Conservation (phyloP, 1,140 invertebrate species). For the Drosophila lini region DNA sequence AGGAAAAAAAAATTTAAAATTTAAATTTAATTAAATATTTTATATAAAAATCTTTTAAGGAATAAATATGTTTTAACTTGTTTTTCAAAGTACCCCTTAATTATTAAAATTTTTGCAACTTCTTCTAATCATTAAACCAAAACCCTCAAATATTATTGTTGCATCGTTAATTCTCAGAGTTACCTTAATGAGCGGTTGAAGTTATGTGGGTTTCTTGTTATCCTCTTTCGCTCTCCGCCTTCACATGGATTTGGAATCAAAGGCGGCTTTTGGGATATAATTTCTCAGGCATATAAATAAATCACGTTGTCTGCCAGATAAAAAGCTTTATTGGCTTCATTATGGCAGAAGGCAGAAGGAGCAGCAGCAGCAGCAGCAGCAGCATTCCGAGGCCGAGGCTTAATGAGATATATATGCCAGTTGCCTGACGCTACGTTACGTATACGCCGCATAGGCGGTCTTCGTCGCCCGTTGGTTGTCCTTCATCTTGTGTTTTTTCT, state of each 20-base stretch:
- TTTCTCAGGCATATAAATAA: constrained; percentile 71
- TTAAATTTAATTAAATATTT: too few species aligned
- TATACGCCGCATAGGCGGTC: constrained; percentile 65
- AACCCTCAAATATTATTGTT: neutral
- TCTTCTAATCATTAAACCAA: neutral
- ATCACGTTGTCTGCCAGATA: constrained; percentile 76
- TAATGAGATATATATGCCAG: constrained; percentile 65
- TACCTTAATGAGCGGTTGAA: constrained; percentile 24
- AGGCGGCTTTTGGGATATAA: constrained; percentile 60
- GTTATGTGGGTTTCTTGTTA: constrained; percentile 18
- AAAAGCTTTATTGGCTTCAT: constrained; percentile 81
- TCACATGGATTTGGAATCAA: constrained; percentile 64
- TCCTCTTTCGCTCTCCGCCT: neutral
- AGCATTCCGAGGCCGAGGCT: constrained; percentile 47
- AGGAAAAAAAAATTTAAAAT: too few species aligned
- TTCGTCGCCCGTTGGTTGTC: constrained; percentile 24
- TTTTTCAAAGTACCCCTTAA: too few species aligned
- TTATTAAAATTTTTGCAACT: too few species aligned
- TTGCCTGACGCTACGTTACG: constrained; percentile 43
- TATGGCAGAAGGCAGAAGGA: constrained; percentile 46
- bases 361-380: constrained; percentile 14
- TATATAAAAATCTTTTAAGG: too few species aligned
- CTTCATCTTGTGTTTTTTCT: constrained; percentile 10
- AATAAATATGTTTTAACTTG: too few species aligned
- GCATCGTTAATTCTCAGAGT: neutral